Conservation (phyloP, 1,140 invertebrate genomes). For the Aricia agestis region DNA sequence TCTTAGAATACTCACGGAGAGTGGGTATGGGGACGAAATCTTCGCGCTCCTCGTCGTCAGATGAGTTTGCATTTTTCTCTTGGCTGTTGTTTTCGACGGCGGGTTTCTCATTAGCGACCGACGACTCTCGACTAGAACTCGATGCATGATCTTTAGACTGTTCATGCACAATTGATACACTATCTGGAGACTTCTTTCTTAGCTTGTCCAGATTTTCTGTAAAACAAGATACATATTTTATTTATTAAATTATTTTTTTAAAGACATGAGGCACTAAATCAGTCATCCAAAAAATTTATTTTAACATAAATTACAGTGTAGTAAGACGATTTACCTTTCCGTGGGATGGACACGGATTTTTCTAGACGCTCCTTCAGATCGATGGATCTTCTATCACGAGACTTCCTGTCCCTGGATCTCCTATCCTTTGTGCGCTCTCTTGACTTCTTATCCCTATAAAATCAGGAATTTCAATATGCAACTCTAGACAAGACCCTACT, state of each 20-base stretch:
- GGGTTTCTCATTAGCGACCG: constrained; percentile 56
- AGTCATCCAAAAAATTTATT: too few species aligned
- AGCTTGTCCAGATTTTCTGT: constrained; percentile 58
- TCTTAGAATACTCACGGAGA: constrained; percentile 78
- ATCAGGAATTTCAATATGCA: background rate
- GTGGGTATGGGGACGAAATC: constrained; percentile 58
- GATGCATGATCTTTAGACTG: constrained; percentile 60
- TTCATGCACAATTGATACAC: constrained; percentile 40
- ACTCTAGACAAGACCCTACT: too few species aligned
- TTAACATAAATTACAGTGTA: too few species aligned
- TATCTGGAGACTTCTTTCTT: constrained; percentile 52
- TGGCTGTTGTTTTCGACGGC: constrained; percentile 42
- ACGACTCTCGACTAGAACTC: constrained; percentile 72
- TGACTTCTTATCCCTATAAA: constrained; percentile 54
- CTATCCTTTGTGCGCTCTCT: constrained; percentile 55
- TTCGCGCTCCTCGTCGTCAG: constrained; percentile 69
- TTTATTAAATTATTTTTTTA: background rate
- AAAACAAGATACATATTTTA: constrained; percentile 28
- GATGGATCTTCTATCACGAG: constrained; percentile 62
- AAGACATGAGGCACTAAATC: too few species aligned
- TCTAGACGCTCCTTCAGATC: constrained; percentile 68
- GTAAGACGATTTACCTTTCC: constrained; percentile 47
- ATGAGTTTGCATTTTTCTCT: constrained; percentile 49
- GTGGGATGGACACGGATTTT: constrained; percentile 66
- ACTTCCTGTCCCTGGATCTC: constrained; percentile 62